A percentile compares a stretch with the other conserved stretches of the same genome.
Evolutionary conservation across 2,888 invertebrate genomes (phyloP).

Genomic region (Periphyllus acericola): DNA sequence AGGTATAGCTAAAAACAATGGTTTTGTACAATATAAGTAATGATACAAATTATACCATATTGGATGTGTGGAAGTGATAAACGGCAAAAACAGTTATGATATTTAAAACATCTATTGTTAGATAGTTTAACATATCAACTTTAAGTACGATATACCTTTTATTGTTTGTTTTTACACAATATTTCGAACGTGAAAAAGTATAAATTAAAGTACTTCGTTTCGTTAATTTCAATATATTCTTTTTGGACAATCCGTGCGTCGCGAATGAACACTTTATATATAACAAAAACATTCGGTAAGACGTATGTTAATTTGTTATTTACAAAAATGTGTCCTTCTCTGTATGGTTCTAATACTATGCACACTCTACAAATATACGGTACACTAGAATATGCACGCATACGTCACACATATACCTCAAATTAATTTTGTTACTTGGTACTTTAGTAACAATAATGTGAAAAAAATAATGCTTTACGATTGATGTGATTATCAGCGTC

Average conservation of each 20-base stretch:
- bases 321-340: constrained; percentile 44
- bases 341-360: constrained; percentile 1
- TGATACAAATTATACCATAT: background rate
- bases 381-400: background rate
- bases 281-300: constrained; percentile 36
- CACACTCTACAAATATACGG: background rate
- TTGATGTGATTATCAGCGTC: background rate
- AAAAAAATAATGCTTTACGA: background rate
- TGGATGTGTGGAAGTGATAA: background rate
- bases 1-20: no score
- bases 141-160: constrained; percentile 10
- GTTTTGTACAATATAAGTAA: background rate
- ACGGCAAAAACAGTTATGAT: background rate
- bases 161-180: constrained; percentile 36
- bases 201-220: constrained; percentile 42
- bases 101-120: constrained; percentile 17
- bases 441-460: background rate
- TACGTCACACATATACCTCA: background rate
- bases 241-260: constrained; percentile 54
- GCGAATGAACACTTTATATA: constrained; percentile 37
- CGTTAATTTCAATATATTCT: constrained; percentile 56
- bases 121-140: constrained; percentile 35
- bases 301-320: constrained; percentile 44
- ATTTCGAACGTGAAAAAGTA: constrained; percentile 50
- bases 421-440: background rate